Evolutionary conservation across 2,113 vertebrate species (phyloP).

Genomic region (Psilopsiagon aurifrons): DNA sequence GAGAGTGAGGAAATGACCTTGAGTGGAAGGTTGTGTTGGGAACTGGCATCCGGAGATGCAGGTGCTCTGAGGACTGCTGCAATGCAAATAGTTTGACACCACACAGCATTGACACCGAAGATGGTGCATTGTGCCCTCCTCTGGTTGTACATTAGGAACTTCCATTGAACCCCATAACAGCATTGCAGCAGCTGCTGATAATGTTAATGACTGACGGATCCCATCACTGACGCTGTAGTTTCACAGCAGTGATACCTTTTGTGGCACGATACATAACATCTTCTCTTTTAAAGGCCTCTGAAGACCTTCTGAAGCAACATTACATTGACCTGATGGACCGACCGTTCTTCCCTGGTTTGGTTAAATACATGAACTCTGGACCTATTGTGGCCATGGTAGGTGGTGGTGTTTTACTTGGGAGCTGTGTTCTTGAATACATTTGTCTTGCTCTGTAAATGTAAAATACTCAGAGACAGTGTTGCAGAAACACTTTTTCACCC

Average conservation of each 20-base stretch:
- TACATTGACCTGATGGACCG: conserved; percentile 88
- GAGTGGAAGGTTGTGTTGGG: not conserved
- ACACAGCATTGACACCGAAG: fast-evolving
- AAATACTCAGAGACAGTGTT: not conserved
- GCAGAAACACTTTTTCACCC: not conserved
- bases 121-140: fast-evolving
- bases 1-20: not conserved
- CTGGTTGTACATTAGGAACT: fast-evolving
- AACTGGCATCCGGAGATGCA: fast-evolving
- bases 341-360: conserved; percentile 86
- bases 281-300: conserved; percentile 78
- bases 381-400: conserved; percentile 93
- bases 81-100: fast-evolving
- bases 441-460: not conserved
- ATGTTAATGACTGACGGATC: fast-evolving
- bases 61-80: not conserved
- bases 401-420: not conserved
- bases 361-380: conserved; percentile 91
- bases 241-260: too few species aligned
- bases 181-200: fast-evolving
- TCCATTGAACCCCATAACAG: fast-evolving
- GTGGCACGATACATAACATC: not conserved
- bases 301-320: conserved; percentile 86
- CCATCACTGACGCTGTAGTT: fast-evolving
- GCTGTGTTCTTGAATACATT: not conserved